phyloP scores from a whole-genome alignment of 2,888 invertebrate species.

The Caenorhabditis wallacei region DNA sequence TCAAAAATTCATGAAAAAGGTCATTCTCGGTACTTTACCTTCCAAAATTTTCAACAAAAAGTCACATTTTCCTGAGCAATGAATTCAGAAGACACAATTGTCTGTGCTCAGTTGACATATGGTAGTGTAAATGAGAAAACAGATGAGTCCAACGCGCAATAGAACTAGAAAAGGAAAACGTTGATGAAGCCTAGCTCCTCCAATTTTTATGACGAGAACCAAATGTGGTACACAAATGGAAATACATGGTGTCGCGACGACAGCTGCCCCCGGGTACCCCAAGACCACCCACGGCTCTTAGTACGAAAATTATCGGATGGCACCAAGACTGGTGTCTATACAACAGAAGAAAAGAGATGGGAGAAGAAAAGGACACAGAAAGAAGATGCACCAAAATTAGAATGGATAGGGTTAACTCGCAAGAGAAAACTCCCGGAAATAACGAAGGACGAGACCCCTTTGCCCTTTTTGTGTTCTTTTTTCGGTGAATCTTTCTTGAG shows the following conservation, averaged over 20 bases:
- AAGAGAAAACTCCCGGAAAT: constrained; percentile 29
- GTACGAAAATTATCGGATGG: constrained; percentile 57
- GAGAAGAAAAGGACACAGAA: constrained; percentile 11
- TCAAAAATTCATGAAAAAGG: not conserved
- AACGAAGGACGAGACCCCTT: constrained; percentile 4
- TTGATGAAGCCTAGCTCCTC: constrained; percentile 26
- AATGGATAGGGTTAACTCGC: constrained; percentile 59
- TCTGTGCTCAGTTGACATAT: constrained; percentile 39
- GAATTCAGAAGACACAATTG: constrained; percentile 15
- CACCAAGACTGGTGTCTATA: constrained; percentile 33
- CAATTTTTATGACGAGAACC: constrained; percentile 50
- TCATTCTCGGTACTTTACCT: too few species aligned
- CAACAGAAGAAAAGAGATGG: constrained; percentile 47
- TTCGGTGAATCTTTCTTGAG: not conserved
- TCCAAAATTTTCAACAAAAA: too few species aligned
- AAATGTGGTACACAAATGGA: constrained; percentile 34
- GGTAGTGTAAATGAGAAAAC: constrained; percentile 54
- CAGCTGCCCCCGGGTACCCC: constrained; percentile 48
- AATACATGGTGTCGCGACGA: constrained; percentile 56
- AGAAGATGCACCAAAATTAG: constrained; percentile 51
- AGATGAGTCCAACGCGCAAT: constrained; percentile 28
- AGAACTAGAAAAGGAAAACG: constrained; percentile 56
- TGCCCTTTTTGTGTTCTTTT: constrained; percentile 46
- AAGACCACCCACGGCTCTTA: constrained; percentile 32
- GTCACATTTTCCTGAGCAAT: not conserved